phyloP scores from a whole-genome alignment of 2,888 invertebrate species.

The Acanthacorydalis orientalis region DNA sequence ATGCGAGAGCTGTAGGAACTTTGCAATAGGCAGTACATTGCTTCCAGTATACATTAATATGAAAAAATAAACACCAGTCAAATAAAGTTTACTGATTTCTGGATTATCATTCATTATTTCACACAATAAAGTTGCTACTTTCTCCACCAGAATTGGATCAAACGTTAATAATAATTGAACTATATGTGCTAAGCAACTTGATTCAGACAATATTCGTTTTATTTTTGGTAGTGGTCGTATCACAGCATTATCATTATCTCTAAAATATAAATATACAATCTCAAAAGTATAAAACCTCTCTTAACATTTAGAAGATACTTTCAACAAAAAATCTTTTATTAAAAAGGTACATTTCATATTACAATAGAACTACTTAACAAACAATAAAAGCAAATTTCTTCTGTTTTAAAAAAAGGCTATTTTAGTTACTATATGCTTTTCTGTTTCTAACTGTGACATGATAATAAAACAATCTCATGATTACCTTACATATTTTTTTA shows the following conservation, averaged over 20 bases:
- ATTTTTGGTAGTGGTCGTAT: constrained; percentile 88
- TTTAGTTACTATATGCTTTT: no score
- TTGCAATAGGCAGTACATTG: constrained; percentile 88
- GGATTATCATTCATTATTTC: constrained; percentile 94
- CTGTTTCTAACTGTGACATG: no score
- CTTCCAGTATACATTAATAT: constrained; percentile 98
- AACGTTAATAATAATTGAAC: constrained; percentile 92
- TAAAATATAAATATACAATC: constrained; percentile 21
- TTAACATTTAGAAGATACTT: no score
- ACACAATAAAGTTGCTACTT: constrained; percentile 77
- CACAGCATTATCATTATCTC: constrained; percentile 84
- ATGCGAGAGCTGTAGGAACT: constrained; percentile 87
- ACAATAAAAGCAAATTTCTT: no score
- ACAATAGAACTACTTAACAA: no score
- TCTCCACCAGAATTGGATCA: constrained; percentile 91
- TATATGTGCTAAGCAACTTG: constrained; percentile 80
- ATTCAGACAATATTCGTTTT: constrained; percentile 75
- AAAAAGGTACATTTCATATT: no score
- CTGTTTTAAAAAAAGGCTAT: no score
- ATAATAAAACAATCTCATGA: no score
- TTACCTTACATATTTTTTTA: neutral
- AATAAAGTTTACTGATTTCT: constrained; percentile 80
- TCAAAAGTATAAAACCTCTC: no score
- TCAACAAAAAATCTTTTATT: no score
- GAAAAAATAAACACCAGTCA: constrained; percentile 94